Conservation (phyloP, 2,797 vertebrate species). For the Coreius guichenoti region DNA sequence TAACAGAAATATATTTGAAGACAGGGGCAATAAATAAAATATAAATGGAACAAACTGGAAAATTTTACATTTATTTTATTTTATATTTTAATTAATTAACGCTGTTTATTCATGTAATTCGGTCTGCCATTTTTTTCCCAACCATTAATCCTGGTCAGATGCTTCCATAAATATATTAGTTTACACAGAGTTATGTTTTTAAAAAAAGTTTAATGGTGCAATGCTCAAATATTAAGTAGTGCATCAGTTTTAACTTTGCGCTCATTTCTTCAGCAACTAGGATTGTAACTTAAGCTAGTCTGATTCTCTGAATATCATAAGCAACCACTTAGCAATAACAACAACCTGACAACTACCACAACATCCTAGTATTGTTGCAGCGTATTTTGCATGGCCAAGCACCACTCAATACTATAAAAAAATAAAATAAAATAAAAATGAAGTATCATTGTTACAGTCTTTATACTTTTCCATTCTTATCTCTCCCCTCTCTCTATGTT, state of each 20-base stretch:
- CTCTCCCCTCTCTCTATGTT: background rate
- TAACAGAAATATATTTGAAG: background rate
- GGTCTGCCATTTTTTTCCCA: background rate
- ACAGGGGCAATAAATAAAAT: background rate
- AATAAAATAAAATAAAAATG: background rate
- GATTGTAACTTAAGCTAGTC: background rate
- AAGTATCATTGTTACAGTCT: slow-evolving; percentile 1
- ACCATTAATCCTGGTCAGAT: background rate
- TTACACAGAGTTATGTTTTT: background rate
- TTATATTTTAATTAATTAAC: background rate
- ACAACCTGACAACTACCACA: background rate
- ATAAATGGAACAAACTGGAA: background rate
- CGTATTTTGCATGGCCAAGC: background rate
- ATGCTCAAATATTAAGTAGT: background rate
- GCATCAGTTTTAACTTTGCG: background rate
- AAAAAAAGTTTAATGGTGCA: background rate
- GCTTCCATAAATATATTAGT: background rate
- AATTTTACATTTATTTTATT: background rate
- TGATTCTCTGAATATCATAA: background rate
- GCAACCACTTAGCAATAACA: background rate
- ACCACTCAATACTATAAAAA: background rate
- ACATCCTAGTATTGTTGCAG: background rate
- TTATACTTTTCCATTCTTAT: slow-evolving; percentile 3
- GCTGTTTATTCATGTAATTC: background rate
- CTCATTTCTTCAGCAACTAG: background rate